phyloP scores from a whole-genome alignment of 2,113 vertebrate genomes.

The Chascanopsetta lugubris region DNA sequence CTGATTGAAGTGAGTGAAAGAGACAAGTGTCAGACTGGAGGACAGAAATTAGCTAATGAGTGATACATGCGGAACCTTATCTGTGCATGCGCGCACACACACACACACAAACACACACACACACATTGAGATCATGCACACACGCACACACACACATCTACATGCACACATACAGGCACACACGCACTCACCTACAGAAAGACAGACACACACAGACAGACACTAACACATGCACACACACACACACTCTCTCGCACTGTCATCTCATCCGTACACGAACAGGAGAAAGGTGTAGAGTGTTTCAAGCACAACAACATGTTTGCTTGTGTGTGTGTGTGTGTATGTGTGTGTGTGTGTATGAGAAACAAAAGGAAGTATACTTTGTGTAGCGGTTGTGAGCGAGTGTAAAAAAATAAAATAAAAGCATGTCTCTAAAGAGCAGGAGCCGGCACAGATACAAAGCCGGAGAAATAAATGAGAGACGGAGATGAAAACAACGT shows the following conservation, averaged over 20 bases:
- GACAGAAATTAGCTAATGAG: conserved; percentile 50
- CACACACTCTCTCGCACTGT: conserved; percentile 14
- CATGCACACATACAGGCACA: background rate
- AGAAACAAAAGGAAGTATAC: background rate
- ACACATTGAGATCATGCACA: conserved; percentile 7
- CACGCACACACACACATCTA: background rate
- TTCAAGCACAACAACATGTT: background rate
- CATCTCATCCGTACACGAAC: background rate
- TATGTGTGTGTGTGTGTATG: too few relatives aligned
- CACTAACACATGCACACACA: background rate
- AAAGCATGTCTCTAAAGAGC: conserved; percentile 17
- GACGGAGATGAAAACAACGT: background rate
- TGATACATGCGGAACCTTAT: conserved; percentile 23
- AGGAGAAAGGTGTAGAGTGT: background rate
- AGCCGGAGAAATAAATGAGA: conserved; percentile 17
- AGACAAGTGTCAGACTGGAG: conserved; percentile 58
- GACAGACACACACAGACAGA: background rate
- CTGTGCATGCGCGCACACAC: background rate
- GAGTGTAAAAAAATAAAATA: conserved; percentile 7
- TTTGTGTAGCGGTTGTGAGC: background rate
- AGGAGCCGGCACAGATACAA: background rate
- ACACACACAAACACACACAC: too few relatives aligned
- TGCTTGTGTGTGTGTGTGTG: background rate
- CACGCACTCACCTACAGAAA: conserved; percentile 1
- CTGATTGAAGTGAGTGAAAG: conserved; percentile 46